Evolutionary conservation across 2,888 invertebrate genomes (phyloP).

Genomic region (Caenorhabditis becei): DNA sequence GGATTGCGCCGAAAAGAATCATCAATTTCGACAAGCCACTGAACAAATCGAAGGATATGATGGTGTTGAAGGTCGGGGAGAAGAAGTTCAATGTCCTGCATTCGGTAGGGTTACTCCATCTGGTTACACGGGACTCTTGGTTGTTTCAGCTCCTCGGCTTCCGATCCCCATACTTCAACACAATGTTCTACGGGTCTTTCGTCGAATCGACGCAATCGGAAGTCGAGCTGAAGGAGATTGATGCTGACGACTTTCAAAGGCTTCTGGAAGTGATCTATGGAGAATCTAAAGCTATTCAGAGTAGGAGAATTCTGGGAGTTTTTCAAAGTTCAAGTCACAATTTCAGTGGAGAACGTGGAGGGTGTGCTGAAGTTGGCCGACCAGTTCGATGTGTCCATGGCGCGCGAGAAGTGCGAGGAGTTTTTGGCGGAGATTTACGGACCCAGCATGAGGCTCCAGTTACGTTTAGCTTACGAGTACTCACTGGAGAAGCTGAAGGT

Average conservation of each 20-base stretch:
- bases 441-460: background rate
- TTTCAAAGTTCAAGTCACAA: no score
- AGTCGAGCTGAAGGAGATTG: background rate
- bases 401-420: background rate
- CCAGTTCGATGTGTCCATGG: background rate
- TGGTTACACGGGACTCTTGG: no score
- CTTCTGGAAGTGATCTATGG: background rate
- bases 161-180: background rate
- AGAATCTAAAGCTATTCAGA: background rate
- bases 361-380: background rate
- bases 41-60: no score
- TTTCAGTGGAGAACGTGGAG: background rate
- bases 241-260: background rate
- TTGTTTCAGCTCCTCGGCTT: no score
- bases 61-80: no score
- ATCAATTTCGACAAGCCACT: no score
- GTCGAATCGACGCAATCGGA: background rate
- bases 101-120: no score
- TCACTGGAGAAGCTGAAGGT: background rate
- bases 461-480: background rate
- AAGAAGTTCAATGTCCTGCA: no score
- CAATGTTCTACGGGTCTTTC: background rate
- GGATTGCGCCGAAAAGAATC: no score
- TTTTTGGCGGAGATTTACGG: background rate
- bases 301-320: no score